Base-by-base conservation (phyloP, 2,888 invertebrate species). In the Megamerina dolium region DNA sequence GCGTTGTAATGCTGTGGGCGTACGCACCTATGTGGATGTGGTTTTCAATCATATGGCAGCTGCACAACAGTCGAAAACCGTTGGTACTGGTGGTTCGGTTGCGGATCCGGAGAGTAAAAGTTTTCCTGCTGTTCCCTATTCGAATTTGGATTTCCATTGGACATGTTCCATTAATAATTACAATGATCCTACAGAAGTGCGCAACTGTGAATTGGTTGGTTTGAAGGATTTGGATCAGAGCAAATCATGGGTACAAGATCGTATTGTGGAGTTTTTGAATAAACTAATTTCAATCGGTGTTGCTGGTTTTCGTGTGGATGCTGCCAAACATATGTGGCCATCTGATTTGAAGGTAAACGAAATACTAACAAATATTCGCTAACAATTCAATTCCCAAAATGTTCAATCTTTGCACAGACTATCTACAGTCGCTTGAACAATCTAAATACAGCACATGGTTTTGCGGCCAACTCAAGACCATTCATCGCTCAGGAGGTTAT, bases 1-100 rank as follows among this genome's bases (percentile, higher is more conserved):
- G 17, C 75, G 87, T 35, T 93, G 92, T 64, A 91, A 90, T 63
- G 72, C 73, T 16, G 89, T 73, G 31, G 89, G 90, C 19, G 85
- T 92, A 17, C 65, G 90, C 60, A 86, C 90, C 55, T 89, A 88
- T 70, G 87, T 83, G 0, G 93, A 93, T 61, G 78, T 82, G 0
- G 79, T 93, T 9, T 76, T 91, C 52, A 93, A 93, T 68, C 92
- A 93, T 66, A 92, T 92, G 92, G 79, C 85, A 0, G 80, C 57
- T 10, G 69, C 75, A 45, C 54, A 59, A n/a, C 37, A 46, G 29
- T 36, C 19, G n/a, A 41, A 46, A 35, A 58, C 64, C 2, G 58
- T 64, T 2, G 87, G 87, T 2, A 82, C 81, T 2, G 85, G 75
- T 2, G 82, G 84, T 34, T 79, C 79, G 31, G 73, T 65, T 0